phyloP scores from a whole-genome alignment of 2,113 vertebrate species.

The Bufo gargarizans region DNA sequence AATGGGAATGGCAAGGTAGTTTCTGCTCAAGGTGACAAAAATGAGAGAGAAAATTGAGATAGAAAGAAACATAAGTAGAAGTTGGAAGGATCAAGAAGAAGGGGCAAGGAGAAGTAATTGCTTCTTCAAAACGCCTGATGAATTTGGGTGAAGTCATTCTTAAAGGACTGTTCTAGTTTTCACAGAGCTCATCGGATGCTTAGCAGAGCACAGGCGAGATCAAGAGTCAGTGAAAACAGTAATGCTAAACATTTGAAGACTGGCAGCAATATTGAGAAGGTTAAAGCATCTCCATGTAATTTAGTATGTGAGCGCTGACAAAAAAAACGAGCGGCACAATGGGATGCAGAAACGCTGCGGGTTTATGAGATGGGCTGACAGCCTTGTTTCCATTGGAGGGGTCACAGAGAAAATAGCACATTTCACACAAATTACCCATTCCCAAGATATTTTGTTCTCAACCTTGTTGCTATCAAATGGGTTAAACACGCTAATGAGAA shows the following conservation, averaged over 20 bases:
- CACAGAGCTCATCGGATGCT: background rate
- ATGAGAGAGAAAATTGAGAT: background rate
- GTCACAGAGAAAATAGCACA: background rate
- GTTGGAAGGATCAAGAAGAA: background rate
- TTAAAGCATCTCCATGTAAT: constrained; percentile 16
- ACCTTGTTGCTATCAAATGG: background rate
- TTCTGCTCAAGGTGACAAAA: background rate
- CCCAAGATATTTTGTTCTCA: background rate
- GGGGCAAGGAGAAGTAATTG: constrained; percentile 3
- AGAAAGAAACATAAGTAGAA: background rate
- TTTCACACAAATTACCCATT: background rate
- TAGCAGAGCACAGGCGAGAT: background rate
- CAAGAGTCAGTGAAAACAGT: constrained; percentile 19
- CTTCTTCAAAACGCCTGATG: background rate
- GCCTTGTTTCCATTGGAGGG: background rate
- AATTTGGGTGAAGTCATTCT: background rate
- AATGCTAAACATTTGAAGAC: background rate
- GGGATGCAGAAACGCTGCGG: background rate
- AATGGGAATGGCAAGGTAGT: background rate
- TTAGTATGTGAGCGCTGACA: constrained; percentile 6
- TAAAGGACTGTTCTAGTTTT: background rate
- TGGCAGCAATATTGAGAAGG: constrained; percentile 19
- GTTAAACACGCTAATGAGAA: background rate
- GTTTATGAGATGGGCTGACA: background rate
- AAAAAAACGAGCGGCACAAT: background rate